Conservation (phyloP, 2,888 invertebrate genomes). For the Andrena hattorfiana region DNA sequence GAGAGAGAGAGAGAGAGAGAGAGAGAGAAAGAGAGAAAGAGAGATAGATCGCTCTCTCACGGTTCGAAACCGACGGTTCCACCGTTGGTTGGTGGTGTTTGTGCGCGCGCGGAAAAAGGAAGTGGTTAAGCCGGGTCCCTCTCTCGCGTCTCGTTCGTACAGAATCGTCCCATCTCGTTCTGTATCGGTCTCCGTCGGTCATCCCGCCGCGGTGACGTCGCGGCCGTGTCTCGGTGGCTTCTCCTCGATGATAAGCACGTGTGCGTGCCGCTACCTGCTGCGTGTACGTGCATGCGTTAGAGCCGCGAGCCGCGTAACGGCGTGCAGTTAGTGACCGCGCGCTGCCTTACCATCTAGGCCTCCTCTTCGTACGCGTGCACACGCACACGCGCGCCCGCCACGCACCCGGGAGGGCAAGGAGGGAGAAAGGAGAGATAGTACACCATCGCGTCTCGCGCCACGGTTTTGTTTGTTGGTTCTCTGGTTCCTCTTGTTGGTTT, state of each 20-base stretch:
- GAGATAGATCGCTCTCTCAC: slow-evolving; percentile 24
- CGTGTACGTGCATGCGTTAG: slow-evolving; percentile 66
- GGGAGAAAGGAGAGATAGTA: neutral
- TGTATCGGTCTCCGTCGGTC: slow-evolving; percentile 21
- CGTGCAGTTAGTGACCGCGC: slow-evolving; percentile 62
- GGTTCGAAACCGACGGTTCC: slow-evolving; percentile 18
- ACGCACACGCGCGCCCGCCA: neutral
- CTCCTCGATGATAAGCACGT: slow-evolving; percentile 73
- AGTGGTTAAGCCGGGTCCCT: slow-evolving; percentile 45
- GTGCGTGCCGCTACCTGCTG: slow-evolving; percentile 67
- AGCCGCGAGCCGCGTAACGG: slow-evolving; percentile 45
- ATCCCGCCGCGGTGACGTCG: slow-evolving; percentile 47
- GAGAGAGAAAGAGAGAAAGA: slow-evolving; percentile 17
- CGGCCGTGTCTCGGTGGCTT: slow-evolving; percentile 41
- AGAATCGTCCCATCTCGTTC: slow-evolving; percentile 17
- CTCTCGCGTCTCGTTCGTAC: slow-evolving; percentile 20
- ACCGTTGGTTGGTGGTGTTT: slow-evolving; percentile 36
- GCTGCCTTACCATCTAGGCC: slow-evolving; percentile 38
- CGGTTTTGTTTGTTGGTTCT: slow-evolving; percentile 49
- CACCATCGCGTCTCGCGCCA: slow-evolving; percentile 14
- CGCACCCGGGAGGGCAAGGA: neutral
- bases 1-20: neutral
- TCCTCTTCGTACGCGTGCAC: neutral
- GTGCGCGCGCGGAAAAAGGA: slow-evolving; percentile 52
- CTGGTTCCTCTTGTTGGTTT: slow-evolving; percentile 40